These are phyloP conservation scores for Sebastes ruberrimus DNA, from an alignment of 2,797 vertebrate genomes.

Conservation along the genomic window DNA sequence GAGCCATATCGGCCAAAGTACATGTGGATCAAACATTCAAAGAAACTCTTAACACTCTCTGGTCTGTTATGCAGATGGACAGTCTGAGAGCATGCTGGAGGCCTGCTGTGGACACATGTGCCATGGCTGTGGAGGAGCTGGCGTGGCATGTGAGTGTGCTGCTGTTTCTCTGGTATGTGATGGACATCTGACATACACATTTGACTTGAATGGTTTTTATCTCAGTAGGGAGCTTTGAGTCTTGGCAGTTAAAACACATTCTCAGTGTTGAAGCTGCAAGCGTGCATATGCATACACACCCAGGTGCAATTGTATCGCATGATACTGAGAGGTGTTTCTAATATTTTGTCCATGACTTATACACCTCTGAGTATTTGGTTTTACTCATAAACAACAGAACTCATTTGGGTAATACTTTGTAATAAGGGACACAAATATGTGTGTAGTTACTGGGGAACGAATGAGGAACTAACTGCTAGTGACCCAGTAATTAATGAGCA, in stretches of 20 bases:
- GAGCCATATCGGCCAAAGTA: not conserved
- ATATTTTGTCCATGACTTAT: not conserved
- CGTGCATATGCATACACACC: not conserved
- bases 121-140: not conserved
- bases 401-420: too few relatives aligned
- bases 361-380: not conserved
- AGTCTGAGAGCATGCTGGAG: not conserved
- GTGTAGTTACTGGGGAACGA: too few relatives aligned
- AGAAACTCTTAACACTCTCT: not conserved
- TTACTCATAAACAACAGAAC: not conserved
- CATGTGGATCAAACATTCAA: not conserved
- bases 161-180: conserved; percentile 12
- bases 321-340: not conserved
- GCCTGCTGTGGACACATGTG: conserved; percentile 7
- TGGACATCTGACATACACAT: conserved; percentile 4
- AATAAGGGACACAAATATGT: too few relatives aligned
- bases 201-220: conserved; percentile 10
- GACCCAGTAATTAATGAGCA: too few relatives aligned
- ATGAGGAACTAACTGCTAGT: too few relatives aligned
- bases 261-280: not conserved
- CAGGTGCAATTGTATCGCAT: not conserved
- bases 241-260: not conserved
- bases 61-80: conserved; percentile 7
- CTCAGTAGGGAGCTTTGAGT: not conserved
- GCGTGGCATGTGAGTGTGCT: not conserved